Percentiles rank a stretch among this genome's conserved stretches.
phyloP scores from a whole-genome alignment of 2,797 vertebrate genomes.

The Geotrypetes seraphini region DNA sequence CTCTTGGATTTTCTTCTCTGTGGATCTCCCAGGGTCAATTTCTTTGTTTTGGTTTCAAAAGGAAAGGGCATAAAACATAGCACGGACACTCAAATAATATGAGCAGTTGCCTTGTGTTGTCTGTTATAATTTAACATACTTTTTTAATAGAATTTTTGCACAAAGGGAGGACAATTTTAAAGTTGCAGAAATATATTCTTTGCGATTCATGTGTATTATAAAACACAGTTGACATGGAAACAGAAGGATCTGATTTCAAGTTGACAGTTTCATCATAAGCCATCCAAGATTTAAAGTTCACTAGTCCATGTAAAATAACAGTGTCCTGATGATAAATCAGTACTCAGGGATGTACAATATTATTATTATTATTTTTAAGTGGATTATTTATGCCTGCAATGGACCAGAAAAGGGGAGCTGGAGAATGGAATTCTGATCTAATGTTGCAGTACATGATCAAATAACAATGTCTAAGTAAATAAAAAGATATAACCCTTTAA shows the following conservation, averaged over 20 bases:
- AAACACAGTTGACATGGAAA: constrained; percentile 40
- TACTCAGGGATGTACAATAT: constrained; percentile 41
- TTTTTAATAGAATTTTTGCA: too few relatives aligned
- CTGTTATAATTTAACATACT: too few relatives aligned
- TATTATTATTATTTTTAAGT: constrained; percentile 48
- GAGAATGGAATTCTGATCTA: constrained; percentile 40
- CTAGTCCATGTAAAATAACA: constrained; percentile 32
- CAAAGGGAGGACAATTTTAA: constrained; percentile 21
- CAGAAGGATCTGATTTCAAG: constrained; percentile 24
- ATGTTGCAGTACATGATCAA: constrained; percentile 47
- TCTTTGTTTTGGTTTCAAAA: too few relatives aligned
- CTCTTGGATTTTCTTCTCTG: too few relatives aligned
- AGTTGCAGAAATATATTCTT: constrained; percentile 27
- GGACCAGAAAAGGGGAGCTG: constrained; percentile 19
- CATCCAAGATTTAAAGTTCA: constrained; percentile 36
- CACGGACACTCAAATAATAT: too few relatives aligned
- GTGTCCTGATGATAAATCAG: constrained; percentile 45
- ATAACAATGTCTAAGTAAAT: constrained; percentile 50
- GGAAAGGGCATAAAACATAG: too few relatives aligned
- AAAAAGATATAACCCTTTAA: constrained; percentile 29
- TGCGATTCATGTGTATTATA: constrained; percentile 40
- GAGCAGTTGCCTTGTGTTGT: too few relatives aligned
- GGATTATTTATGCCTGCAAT: constrained; percentile 54
- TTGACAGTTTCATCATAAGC: constrained; percentile 46
- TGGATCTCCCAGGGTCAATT: too few relatives aligned